Base-by-base conservation (phyloP, 1,140 invertebrate species). In the Ridgeia piscesae region DNA sequence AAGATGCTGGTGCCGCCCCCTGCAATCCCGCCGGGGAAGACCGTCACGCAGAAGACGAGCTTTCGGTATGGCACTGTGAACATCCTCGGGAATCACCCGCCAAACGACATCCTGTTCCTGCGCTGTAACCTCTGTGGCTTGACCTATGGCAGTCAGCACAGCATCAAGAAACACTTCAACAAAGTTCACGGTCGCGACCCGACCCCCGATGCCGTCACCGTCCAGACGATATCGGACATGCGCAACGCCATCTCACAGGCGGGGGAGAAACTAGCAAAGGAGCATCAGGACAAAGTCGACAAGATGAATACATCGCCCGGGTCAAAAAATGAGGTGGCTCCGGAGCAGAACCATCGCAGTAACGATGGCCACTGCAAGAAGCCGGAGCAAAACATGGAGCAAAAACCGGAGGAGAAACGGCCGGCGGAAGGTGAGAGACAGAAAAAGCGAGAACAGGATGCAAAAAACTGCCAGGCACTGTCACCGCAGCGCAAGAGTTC, bases 81-180 rank as follows among this genome's bases (percentile, higher is more conserved):
- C 58, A 77, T 92, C 9, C 92, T 92, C 34, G 90, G 89, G 6
- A 88, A 91, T n/a, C 35, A 92, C n/a, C 35, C 89, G 9, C 17
- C 89, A 0, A 35, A 35, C 31, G 93, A 92, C 89, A 89, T 91
- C 77, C 93, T 92, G 35, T 88, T 89, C 35, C 91, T 93, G 27
- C 91, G 91, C 34, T 93, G 93, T 35, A 93, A 93, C 58, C 48
- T 93, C 31, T 93, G 93, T 89, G 91, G 42, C 33, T 92, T 91
- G 17, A 91, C 91, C 0, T 91, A 93, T 33, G 91, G 91, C 34
- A 93, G 93, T 88, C 77, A 88, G 27, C 93, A 91, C 50, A 93
- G 89, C 89, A 92, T 93, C 91, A 77, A 91, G 34, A 93, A 92
- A 89, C 93, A 93, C 89, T 92, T 93, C 88, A 88, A 17, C 34